Base-by-base conservation (phyloP, 2,888 invertebrate genomes). In the Escarpia spicata region DNA sequence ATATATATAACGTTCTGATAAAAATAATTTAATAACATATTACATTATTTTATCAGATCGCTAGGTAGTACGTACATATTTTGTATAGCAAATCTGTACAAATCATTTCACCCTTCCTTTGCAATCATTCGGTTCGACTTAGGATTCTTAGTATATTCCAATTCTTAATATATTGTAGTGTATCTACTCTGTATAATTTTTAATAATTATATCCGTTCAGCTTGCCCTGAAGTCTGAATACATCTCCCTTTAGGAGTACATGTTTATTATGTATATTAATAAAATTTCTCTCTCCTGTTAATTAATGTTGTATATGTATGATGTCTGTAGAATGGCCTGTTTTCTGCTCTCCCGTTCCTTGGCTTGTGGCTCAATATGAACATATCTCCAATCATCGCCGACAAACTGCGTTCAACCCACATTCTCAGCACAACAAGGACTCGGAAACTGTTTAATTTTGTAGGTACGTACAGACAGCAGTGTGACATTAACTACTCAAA, bases 311-410 rank as follows among this genome's bases (percentile, higher is more conserved):
- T 37, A 15, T 37, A 92, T 43, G 19, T 92, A 92, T 37, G 19
- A 43, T 43, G 19, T n/a, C 31, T 93, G 12, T 92, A 94, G 94
- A 94, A 94, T 93, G 94, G 94, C n/a, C 52, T 94, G 3, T 93
- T 94, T 45, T 94, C 94, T 45, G 94, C 94, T 9, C 93, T 94
- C 43, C 94, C 94, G 9, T 94, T 94, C 93, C 43, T 94, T 26
- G 94, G 94, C n/a, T 91, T 94, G 45, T 94, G 93, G 94, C 45
- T 93, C 75, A 3, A 92, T 94, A 37, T 96, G 97, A 2, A 96
- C 97, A 6, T 95, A 96, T 91, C 94, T 1, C 95, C 96, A 19
- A 94, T 95, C 9, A 37, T 94, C 19, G 95, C 95, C 3, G 96
- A 96, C 92, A 94, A 93, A 37, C 90, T 95, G 8, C 93, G 95